phyloP scores from a whole-genome alignment of 2,113 vertebrate genomes.

The Austrofundulus limnaeus region DNA sequence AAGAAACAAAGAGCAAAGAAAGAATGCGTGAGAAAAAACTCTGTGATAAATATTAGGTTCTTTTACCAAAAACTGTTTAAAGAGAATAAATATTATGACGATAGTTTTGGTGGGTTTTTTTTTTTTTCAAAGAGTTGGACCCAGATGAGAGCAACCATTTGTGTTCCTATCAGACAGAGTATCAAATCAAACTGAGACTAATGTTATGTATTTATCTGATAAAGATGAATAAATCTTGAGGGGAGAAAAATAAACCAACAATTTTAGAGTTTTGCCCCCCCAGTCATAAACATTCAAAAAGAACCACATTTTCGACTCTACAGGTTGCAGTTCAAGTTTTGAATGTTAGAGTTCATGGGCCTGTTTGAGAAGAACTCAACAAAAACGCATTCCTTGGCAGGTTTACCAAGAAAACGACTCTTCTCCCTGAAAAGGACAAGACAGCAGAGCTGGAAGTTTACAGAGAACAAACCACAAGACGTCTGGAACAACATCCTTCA shows the following conservation, averaged over 20 bases:
- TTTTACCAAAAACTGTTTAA: too few relatives aligned
- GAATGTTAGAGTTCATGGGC: neutral
- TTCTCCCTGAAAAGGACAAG: neutral
- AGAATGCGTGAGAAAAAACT: neutral
- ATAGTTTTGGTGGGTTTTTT: too few relatives aligned
- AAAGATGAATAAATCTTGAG: neutral
- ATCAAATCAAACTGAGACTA: too few relatives aligned
- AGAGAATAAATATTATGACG: too few relatives aligned
- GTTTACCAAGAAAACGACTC: neutral
- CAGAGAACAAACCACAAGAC: slow-evolving; percentile 3
- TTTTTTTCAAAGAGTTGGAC: too few relatives aligned
- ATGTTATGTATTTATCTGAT: neutral
- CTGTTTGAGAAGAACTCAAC: neutral
- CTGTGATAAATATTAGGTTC: neutral
- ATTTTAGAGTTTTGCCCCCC: too few relatives aligned
- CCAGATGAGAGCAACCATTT: too few relatives aligned
- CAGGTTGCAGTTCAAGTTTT: neutral
- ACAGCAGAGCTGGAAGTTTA: neutral
- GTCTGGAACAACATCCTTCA: neutral
- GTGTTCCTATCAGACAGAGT: too few relatives aligned
- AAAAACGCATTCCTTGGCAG: neutral
- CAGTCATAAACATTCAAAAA: neutral
- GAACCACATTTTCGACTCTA: neutral
- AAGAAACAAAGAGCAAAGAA: too few relatives aligned
- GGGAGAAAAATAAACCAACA: too few relatives aligned